Percentiles rank a stretch among this genome's conserved stretches.
These are phyloP conservation scores for Ips nitidus DNA, from an alignment of 1,140 invertebrate species.

Conservation along the genomic window DNA sequence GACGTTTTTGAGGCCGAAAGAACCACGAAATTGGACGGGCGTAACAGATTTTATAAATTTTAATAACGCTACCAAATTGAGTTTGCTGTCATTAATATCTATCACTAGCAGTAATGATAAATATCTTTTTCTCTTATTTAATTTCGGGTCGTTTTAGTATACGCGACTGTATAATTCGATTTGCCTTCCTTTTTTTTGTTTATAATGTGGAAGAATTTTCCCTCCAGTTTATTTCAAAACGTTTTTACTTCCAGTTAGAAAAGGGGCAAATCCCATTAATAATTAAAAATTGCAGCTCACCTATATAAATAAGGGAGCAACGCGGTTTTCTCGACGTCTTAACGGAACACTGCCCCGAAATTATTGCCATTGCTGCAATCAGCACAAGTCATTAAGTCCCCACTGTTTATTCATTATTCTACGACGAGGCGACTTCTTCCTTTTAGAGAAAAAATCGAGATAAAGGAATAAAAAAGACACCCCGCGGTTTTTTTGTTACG, in stretches of 20 bases:
- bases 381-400: conserved; percentile 52
- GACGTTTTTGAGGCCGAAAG: conserved; percentile 26
- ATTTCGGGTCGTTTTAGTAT: not conserved
- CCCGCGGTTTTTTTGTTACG: not conserved
- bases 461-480: conserved; percentile 29
- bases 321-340: conserved; percentile 46
- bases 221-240: not conserved
- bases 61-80: conserved; percentile 35
- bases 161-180: no score
- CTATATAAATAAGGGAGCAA: conserved; percentile 36
- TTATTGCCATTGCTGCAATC: conserved; percentile 52
- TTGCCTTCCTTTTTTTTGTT: no score
- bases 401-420: conserved; percentile 51
- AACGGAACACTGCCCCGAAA: conserved; percentile 50
- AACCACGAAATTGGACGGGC: conserved; percentile 28
- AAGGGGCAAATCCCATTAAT: conserved; percentile 27
- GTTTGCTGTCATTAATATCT: conserved; percentile 34
- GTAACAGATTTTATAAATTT: conserved; percentile 36
- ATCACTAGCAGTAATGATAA: conserved; percentile 24
- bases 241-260: conserved; percentile 27
- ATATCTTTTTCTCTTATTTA: conserved; percentile 4
- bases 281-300: conserved; percentile 35
- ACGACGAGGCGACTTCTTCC: conserved; percentile 35
- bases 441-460: conserved; percentile 35
- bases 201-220: not conserved